A percentile compares a stretch with the other conserved stretches of the same genome.
These are phyloP conservation scores for Notospermus geniculatus DNA, from an alignment of 1,140 invertebrate species.

Conservation along the genomic window DNA sequence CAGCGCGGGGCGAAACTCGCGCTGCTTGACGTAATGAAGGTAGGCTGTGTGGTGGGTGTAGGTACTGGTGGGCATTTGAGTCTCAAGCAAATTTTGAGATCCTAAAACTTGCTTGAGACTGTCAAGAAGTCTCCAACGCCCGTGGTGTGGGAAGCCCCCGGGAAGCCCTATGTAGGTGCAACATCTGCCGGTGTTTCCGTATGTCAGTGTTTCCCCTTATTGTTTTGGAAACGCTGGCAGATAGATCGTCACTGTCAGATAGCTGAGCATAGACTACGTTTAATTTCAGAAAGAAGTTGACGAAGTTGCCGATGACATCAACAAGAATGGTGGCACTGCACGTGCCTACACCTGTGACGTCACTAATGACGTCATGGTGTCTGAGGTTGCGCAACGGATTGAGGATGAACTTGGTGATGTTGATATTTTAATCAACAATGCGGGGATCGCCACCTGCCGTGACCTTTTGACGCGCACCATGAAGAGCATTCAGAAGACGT, in stretches of 20 bases:
- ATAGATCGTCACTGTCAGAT: no score
- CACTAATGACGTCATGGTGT: slow-evolving; percentile 36
- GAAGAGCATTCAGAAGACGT: slow-evolving; percentile 62
- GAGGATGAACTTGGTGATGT: slow-evolving; percentile 81
- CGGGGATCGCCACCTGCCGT: slow-evolving; percentile 81
- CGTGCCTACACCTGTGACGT: slow-evolving; percentile 45
- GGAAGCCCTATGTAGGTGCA: no score
- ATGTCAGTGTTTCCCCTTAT: no score
- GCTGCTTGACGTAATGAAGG: slow-evolving; percentile 87
- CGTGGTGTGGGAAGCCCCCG: no score
- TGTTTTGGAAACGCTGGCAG: no score
- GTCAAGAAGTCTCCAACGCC: no score
- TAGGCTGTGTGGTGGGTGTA: no score
- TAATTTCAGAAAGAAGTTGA: slow-evolving; percentile 71
- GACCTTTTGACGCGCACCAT: slow-evolving; percentile 80
- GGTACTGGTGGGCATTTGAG: no score
- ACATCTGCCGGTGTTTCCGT: no score
- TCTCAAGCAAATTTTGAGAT: no score
- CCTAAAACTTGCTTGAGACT: no score
- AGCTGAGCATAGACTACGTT: no score
- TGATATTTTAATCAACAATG: slow-evolving; percentile 88
- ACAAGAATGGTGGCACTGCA: slow-evolving; percentile 28
- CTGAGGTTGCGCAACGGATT: slow-evolving; percentile 28
- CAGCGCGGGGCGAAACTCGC: slow-evolving; percentile 77
- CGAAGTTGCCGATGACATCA: slow-evolving; percentile 31